Conservation (phyloP, 2,888 invertebrate genomes). For the Eubasilissa splendida region DNA sequence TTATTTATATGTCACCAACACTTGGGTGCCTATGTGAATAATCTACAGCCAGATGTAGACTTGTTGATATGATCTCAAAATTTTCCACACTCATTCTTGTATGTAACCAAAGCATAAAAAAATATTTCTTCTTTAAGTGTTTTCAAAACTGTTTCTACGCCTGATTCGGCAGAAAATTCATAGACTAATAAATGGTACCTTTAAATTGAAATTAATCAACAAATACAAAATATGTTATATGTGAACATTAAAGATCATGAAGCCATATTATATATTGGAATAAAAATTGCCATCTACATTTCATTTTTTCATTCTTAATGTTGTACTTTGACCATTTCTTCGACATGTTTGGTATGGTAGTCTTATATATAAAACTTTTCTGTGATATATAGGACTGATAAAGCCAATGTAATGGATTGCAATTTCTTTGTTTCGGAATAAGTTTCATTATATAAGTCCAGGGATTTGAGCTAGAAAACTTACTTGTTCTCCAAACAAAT, state of each 20-base stretch:
- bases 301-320: constrained; percentile 5
- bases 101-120: constrained; percentile 21
- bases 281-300: constrained; percentile 28
- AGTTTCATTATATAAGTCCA: constrained; percentile 7
- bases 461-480: constrained; percentile 5
- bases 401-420: constrained; percentile 40
- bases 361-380: constrained; percentile 26
- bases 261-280: constrained; percentile 38
- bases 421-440: constrained; percentile 9
- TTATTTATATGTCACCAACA: no score
- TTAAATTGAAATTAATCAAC: constrained; percentile 20
- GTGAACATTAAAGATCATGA: constrained; percentile 29
- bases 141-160: background rate
- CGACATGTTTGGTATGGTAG: constrained; percentile 6
- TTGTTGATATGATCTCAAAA: background rate
- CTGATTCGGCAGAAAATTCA: constrained; percentile 17
- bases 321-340: constrained; percentile 12
- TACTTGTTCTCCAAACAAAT: constrained; percentile 12
- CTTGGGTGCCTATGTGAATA: background rate
- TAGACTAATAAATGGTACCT: constrained; percentile 26
- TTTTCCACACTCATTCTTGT: constrained; percentile 12
- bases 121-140: constrained; percentile 21
- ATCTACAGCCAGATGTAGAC: constrained; percentile 15
- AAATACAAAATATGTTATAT: constrained; percentile 7
- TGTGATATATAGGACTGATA: constrained; percentile 48